A percentile compares a stretch with the other conserved stretches of the same genome.
Conservation (phyloP, 2,888 invertebrate genomes). For the Pediacus dermestoides region DNA sequence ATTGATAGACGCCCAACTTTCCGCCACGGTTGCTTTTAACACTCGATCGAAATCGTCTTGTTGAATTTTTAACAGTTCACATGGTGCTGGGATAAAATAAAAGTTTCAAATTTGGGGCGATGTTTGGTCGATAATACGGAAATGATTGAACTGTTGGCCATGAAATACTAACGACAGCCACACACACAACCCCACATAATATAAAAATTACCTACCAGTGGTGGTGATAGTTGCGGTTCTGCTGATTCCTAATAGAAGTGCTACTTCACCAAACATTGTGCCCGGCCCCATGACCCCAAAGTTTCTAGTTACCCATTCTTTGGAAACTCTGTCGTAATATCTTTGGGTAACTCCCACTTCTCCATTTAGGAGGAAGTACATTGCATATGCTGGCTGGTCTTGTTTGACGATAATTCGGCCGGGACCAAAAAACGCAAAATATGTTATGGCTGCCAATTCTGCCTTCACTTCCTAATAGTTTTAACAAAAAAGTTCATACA, state of each 20-base stretch:
- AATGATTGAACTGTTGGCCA: too few species aligned
- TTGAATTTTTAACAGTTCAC: conserved; percentile 62
- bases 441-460: conserved; percentile 58
- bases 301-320: conserved; percentile 50
- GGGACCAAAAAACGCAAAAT: conserved; percentile 60
- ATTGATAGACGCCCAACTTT: conserved; percentile 61
- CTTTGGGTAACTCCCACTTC: conserved; percentile 54
- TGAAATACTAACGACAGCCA: too few species aligned
- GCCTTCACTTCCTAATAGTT: conserved; percentile 58
- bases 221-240: conserved; percentile 61
- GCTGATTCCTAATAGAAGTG: conserved; percentile 58
- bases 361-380: conserved; percentile 66
- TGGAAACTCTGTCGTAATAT: conserved; percentile 53
- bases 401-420: conserved; percentile 61
- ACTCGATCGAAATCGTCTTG: conserved; percentile 61
- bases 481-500: too few species aligned
- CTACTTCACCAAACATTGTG: conserved; percentile 66
- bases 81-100: conserved; percentile 47
- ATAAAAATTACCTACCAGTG: conserved; percentile 51
- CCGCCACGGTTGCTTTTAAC: conserved; percentile 56
- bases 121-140: conserved; percentile 16
- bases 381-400: conserved; percentile 56
- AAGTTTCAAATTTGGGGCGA: conserved; percentile 5
- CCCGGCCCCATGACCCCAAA: conserved; percentile 56
- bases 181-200: too few species aligned